These are phyloP conservation scores for Cyclina sinensis DNA, from an alignment of 1,140 invertebrate species.

Conservation along the genomic window DNA sequence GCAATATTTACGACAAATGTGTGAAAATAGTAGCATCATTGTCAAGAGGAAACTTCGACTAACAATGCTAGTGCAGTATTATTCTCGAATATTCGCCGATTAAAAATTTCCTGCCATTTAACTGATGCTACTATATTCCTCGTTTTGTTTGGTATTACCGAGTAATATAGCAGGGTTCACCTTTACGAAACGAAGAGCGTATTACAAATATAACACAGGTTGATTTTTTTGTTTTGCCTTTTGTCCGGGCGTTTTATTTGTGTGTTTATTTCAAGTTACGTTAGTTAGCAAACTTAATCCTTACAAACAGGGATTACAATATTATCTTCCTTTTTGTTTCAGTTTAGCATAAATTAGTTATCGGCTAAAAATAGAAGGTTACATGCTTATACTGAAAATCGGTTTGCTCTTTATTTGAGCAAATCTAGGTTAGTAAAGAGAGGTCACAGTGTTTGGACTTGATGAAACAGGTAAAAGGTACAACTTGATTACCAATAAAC, in stretches of 20 bases:
- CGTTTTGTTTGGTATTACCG: not conserved
- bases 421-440: slow-evolving; percentile 31
- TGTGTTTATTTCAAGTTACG: too few relatives aligned
- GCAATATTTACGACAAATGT: not conserved
- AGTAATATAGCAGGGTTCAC: not conserved
- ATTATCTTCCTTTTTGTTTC: slow-evolving; percentile 29
- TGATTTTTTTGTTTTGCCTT: not conserved
- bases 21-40: not conserved
- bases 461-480: slow-evolving; percentile 16
- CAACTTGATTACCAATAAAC: not conserved
- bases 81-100: not conserved
- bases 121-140: slow-evolving; percentile 37
- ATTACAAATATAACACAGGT: not conserved
- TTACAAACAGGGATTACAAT: not conserved
- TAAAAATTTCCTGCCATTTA: slow-evolving; percentile 25
- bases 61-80: not conserved
- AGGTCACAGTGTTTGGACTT: not conserved
- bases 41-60: not conserved
- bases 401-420: slow-evolving; percentile 36
- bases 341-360: slow-evolving; percentile 40
- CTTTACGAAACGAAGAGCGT: not conserved
- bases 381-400: not conserved
- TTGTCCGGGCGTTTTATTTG: too few relatives aligned
- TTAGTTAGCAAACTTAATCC: too few relatives aligned
- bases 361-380: slow-evolving; percentile 4